Evolutionary conservation across 1,140 invertebrate species (phyloP).

Genomic region (Neodiprion lecontei): DNA sequence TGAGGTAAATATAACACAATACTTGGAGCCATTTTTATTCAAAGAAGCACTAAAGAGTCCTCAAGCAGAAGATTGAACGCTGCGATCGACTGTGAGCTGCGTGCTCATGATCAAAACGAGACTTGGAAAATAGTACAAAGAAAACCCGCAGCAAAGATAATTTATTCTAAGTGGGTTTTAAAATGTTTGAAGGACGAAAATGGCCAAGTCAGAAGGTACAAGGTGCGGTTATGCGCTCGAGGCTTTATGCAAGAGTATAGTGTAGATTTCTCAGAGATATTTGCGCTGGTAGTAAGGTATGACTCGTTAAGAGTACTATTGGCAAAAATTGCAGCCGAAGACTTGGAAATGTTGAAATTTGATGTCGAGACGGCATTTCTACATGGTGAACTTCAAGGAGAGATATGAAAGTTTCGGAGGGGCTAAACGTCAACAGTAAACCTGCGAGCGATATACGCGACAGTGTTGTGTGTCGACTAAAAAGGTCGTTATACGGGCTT

Average conservation of each 20-base stretch:
- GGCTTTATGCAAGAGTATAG: slow-evolving; percentile 31
- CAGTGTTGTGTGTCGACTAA: slow-evolving; percentile 36
- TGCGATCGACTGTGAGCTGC: neutral
- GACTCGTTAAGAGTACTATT: slow-evolving; percentile 43
- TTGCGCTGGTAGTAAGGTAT: slow-evolving; percentile 28
- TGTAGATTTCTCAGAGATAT: slow-evolving; percentile 36
- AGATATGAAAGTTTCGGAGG: slow-evolving; percentile 36
- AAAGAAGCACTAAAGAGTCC: neutral
- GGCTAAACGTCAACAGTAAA: slow-evolving; percentile 9
- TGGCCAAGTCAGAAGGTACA: slow-evolving; percentile 23
- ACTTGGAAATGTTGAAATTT: slow-evolving; percentile 31
- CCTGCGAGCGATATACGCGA: slow-evolving; percentile 27
- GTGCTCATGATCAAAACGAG: slow-evolving; percentile 23
- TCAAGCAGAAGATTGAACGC: slow-evolving; percentile 25
- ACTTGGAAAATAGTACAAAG: slow-evolving; percentile 36
- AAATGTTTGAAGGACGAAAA: slow-evolving; percentile 15
- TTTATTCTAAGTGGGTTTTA: slow-evolving; percentile 41
- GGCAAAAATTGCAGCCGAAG: slow-evolving; percentile 33
- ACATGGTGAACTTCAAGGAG: slow-evolving; percentile 10
- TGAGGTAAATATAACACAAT: neutral
- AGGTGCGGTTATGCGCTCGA: slow-evolving; percentile 38
- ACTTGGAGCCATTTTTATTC: neutral
- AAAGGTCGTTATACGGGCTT: slow-evolving; percentile 47
- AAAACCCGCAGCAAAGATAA: slow-evolving; percentile 28
- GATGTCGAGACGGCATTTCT: slow-evolving; percentile 12